A percentile compares a stretch with the other conserved stretches of the same genome.
phyloP scores from a whole-genome alignment of 2,797 vertebrate genomes.

The Podargus strigoides region DNA sequence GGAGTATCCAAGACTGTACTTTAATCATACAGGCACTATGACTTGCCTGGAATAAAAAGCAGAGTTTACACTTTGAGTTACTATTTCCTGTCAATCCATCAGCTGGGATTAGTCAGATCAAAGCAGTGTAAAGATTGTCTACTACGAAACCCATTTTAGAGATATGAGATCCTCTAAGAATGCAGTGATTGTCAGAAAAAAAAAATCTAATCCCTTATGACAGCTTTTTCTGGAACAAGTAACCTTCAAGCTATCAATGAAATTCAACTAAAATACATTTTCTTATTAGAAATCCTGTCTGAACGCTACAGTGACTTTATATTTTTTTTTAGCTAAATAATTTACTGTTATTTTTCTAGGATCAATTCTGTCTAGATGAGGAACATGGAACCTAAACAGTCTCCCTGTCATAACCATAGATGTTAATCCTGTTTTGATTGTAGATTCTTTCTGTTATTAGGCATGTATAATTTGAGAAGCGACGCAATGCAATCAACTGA shows the following conservation, averaged over 20 bases:
- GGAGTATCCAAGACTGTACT: neutral
- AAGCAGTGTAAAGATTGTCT: neutral
- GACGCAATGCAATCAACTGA: neutral
- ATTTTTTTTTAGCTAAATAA: neutral
- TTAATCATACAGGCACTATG: neutral
- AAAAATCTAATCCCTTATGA: neutral
- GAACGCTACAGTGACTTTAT: rapidly evolving
- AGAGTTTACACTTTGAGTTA: neutral
- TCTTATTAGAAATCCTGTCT: neutral
- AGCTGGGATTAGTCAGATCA: neutral
- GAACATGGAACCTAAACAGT: neutral
- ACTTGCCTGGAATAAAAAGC: neutral
- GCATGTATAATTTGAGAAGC: neutral
- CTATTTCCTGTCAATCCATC: constrained; percentile 12
- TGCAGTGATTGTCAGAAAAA: neutral
- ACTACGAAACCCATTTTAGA: neutral
- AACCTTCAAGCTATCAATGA: neutral
- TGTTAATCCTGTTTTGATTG: neutral
- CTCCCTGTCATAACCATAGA: neutral
- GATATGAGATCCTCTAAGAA: neutral
- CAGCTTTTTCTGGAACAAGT: neutral
- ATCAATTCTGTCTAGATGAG: neutral
- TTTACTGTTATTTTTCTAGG: neutral
- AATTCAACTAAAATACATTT: neutral
- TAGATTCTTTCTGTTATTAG: neutral